Conservation (phyloP, 2,888 invertebrate genomes). For the Netelia melanura region DNA sequence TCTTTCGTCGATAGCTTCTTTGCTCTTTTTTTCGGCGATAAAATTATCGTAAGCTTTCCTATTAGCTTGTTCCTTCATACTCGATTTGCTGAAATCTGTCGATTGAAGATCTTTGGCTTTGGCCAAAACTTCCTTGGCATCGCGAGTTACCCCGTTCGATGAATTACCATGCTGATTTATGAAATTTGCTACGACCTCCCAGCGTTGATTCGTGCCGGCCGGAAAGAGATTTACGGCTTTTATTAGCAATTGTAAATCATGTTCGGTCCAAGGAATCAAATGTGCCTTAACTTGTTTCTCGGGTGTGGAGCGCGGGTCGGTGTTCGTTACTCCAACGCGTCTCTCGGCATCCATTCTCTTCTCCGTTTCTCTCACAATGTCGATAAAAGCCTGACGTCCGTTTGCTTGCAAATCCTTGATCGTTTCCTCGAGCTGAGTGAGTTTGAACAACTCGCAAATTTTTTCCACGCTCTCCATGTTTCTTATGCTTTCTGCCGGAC, state of each 20-base stretch:
- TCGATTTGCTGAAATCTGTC: slow-evolving; percentile 93
- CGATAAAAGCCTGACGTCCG: slow-evolving; percentile 89
- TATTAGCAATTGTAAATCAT: slow-evolving; percentile 95
- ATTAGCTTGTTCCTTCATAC: slow-evolving; percentile 94
- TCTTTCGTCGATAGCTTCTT: slow-evolving; percentile 80
- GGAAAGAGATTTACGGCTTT: slow-evolving; percentile 99
- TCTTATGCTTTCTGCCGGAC: slow-evolving; percentile 90
- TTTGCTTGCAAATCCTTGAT: slow-evolving; percentile 89
- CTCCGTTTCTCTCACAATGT: slow-evolving; percentile 90
- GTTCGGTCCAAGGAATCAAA: slow-evolving; percentile 91
- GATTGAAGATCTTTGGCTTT: slow-evolving; percentile 98
- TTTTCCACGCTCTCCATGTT: slow-evolving; percentile 97
- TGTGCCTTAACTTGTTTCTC: slow-evolving; percentile 80
- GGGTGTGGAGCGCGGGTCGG: slow-evolving; percentile 74
- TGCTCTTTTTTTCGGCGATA: slow-evolving; percentile 90
- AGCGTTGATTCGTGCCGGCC: slow-evolving; percentile 96
- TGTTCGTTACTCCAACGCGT: slow-evolving; percentile 84
- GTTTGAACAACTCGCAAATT: slow-evolving; percentile 92
- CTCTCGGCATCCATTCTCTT: slow-evolving; percentile 92
- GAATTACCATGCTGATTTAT: slow-evolving; percentile 93
- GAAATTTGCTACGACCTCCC: slow-evolving; percentile 97
- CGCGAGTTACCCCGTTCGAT: slow-evolving; percentile 87
- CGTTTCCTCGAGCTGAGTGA: slow-evolving; percentile 90
- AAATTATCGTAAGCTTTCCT: slow-evolving; percentile 96
- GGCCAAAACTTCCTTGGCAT: slow-evolving; percentile 96